Base-by-base conservation (phyloP, 2,113 vertebrate species). In the Grammomys surdaster region DNA sequence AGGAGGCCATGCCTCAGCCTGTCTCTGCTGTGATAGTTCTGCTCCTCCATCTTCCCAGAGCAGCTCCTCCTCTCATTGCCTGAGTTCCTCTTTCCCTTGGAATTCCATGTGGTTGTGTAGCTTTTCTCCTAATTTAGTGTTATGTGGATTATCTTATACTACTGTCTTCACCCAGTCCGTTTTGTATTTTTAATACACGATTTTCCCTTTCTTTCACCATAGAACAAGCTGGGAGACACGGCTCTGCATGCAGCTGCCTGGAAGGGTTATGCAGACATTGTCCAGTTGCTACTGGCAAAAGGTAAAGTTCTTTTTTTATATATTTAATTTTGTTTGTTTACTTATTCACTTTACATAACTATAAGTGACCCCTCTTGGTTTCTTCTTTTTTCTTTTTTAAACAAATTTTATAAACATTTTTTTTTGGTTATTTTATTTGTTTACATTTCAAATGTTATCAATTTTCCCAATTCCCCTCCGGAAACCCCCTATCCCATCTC, bases 141-240 rank as follows among this genome's bases (percentile, higher is more conserved):
- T 94, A 43, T 54, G 28, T 70, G 65, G 48, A 36, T 56, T 85
- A 78, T 72, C 36, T 4, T 77, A 33, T 56, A 40, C 77, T 51
- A 4, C 1, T 14, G 33, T 11, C 1, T 65, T 0, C 78, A 60
- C 58, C 65, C 51, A 76, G 0, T 73, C 31, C 60, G 67, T 65
- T 48, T 67, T 48, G 63, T 67, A 2, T 67, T 67, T 65, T 85
- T 88, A 97, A 97, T 90, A 91, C 98, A 89, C 85, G 96, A 2
- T 89, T 97, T 98, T 98, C 93, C 95, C 94, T 96, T 97, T 95
- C 65, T 98, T 81, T 97, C 95, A 98, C 90, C 87, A 81, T 97
- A 99, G 99, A 99, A 99, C 98, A 99, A 99, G 98, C 98, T 99
- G 89, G 99, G 99, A 93, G 99, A 99, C 98, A 99, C 99, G 13